Conservation (phyloP, 2,888 invertebrate genomes). For the Caenorhabditis sinica region DNA sequence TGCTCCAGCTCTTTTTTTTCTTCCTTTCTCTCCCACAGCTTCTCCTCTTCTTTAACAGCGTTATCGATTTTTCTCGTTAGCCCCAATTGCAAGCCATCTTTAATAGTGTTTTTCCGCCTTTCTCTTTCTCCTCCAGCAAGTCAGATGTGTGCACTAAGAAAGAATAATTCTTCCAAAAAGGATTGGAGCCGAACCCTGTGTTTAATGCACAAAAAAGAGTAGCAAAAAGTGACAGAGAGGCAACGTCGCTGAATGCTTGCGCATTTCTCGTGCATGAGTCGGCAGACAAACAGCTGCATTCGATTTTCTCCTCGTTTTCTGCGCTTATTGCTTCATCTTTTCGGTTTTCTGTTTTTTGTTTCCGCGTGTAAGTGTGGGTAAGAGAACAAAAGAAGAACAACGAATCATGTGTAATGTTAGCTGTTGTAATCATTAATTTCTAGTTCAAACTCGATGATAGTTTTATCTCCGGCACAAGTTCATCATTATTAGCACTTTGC, state of each 20-base stretch:
- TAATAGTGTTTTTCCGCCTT: conserved; percentile 26
- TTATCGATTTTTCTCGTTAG: conserved; percentile 22
- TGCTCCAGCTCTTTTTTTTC: conserved; percentile 33
- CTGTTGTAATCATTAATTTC: not conserved
- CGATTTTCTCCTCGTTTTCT: conserved; percentile 43
- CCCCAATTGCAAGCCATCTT: conserved; percentile 13
- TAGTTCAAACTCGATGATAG: not conserved
- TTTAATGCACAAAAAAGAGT: conserved; percentile 37
- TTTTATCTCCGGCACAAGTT: not conserved
- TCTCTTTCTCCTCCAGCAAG: not conserved
- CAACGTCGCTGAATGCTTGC: conserved; percentile 43
- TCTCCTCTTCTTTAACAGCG: not conserved
- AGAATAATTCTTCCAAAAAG: conserved; percentile 24
- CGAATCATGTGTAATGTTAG: conserved; percentile 2
- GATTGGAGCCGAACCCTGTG: conserved; percentile 31
- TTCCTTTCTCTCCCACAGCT: conserved; percentile 8
- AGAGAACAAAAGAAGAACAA: conserved; percentile 2
- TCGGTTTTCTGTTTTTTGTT: conserved; percentile 16
- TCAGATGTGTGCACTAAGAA: conserved; percentile 12
- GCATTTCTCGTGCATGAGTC: conserved; percentile 54
- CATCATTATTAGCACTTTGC: not conserved
- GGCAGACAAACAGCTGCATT: conserved; percentile 45
- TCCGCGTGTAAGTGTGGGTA: not conserved
- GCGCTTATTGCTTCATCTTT: conserved; percentile 49
- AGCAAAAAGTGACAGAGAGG: conserved; percentile 9